Conservation (phyloP, 2,888 invertebrate genomes). For the Disparrhopalites patrizii region DNA sequence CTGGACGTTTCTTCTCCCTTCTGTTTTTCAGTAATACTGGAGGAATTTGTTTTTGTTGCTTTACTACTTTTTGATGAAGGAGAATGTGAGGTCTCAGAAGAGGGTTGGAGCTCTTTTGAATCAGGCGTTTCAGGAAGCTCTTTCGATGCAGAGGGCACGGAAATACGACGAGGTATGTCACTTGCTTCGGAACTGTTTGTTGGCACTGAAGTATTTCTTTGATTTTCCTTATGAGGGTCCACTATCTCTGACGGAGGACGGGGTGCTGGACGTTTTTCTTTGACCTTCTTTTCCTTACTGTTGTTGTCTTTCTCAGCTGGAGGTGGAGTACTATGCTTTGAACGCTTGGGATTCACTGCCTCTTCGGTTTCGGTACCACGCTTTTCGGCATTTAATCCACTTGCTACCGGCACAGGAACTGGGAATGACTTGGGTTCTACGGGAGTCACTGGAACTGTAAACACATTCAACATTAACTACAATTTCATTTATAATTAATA, state of each 20-base stretch:
- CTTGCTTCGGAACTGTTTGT: slow-evolving; percentile 30
- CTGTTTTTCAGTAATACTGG: slow-evolving; percentile 36
- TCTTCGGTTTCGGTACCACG: slow-evolving; percentile 33
- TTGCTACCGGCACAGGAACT: not conserved
- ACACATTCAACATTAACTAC: slow-evolving; percentile 36
- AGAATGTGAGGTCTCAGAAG: too few species aligned
- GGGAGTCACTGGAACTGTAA: slow-evolving; percentile 43
- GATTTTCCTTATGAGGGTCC: slow-evolving; percentile 72
- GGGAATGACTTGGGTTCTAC: slow-evolving; percentile 26
- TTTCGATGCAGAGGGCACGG: slow-evolving; percentile 15
- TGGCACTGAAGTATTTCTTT: slow-evolving; percentile 51
- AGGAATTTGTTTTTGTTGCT: too few species aligned
- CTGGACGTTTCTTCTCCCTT: slow-evolving; percentile 43
- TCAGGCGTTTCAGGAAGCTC: slow-evolving; percentile 6
- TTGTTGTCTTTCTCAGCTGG: slow-evolving; percentile 32
- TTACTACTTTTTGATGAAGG: too few species aligned
- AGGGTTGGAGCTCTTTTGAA: slow-evolving; percentile 10
- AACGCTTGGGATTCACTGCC: slow-evolving; percentile 39
- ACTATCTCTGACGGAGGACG: slow-evolving; percentile 39
- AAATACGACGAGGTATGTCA: not conserved
- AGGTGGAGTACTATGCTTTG: slow-evolving; percentile 43
- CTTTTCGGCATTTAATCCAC: slow-evolving; percentile 40
- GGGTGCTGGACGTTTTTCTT: slow-evolving; percentile 48
- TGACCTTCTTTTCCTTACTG: slow-evolving; percentile 40
- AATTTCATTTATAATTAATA: too few species aligned